A percentile compares a stretch with the other conserved stretches of the same genome.
Evolutionary conservation across 2,888 invertebrate genomes (phyloP).

Genomic region (Sycophila texana): DNA sequence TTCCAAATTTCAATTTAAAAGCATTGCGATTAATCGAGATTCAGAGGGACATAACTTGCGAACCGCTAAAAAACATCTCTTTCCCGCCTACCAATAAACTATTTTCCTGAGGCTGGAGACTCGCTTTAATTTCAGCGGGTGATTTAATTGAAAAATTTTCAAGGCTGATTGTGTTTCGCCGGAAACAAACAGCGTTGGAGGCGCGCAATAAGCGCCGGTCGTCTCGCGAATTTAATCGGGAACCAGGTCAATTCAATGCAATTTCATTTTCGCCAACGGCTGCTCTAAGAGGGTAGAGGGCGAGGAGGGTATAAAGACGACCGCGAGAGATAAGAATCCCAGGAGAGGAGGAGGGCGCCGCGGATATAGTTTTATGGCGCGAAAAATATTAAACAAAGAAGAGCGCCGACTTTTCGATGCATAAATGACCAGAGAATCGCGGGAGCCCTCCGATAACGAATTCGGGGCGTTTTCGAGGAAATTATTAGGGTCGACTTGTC

Average conservation of each 20-base stretch:
- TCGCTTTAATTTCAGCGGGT: too few relatives aligned
- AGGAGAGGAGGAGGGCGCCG: background rate
- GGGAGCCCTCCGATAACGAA: background rate
- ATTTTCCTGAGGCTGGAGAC: too few relatives aligned
- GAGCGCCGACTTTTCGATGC: constrained; percentile 30
- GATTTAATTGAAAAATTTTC: constrained; percentile 23
- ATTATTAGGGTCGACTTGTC: constrained; percentile 6
- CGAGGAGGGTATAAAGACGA: background rate
- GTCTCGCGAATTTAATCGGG: constrained; percentile 47
- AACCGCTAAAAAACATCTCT: too few relatives aligned
- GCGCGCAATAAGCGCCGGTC: background rate
- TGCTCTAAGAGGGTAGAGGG: background rate
- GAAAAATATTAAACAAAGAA: constrained; percentile 36
- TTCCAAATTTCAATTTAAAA: too few relatives aligned
- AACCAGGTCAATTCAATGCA: constrained; percentile 56
- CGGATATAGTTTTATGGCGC: constrained; percentile 27
- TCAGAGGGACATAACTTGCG: too few relatives aligned
- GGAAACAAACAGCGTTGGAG: background rate
- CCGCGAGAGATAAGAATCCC: constrained; percentile 23
- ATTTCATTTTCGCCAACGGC: constrained; percentile 51
- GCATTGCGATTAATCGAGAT: too few relatives aligned
- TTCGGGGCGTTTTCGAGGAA: background rate
- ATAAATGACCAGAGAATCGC: constrained; percentile 36
- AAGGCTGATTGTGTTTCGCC: constrained; percentile 1
- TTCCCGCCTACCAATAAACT: too few relatives aligned